These are phyloP conservation scores for Coleophora deauratella DNA, from an alignment of 2,888 invertebrate genomes.

Conservation along the genomic window DNA sequence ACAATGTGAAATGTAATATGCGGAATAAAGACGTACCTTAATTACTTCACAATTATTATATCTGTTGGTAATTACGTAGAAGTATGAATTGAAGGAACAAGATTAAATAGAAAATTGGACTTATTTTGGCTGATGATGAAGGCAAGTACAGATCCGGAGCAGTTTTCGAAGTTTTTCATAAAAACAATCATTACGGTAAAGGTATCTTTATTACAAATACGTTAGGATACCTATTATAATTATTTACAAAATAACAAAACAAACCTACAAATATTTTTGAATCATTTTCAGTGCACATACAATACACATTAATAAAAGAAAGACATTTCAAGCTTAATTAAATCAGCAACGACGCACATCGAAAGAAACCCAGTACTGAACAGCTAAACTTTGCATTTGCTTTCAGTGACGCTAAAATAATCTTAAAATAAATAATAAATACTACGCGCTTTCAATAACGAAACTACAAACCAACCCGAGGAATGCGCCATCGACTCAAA, in stretches of 20 bases:
- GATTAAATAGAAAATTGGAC: too few species aligned
- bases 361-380: background rate
- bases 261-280: conserved; percentile 29
- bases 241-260: conserved; percentile 56
- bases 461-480: conserved; percentile 32
- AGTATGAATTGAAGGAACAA: too few species aligned
- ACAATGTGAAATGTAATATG: too few species aligned
- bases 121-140: too few species aligned
- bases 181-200: conserved; percentile 35
- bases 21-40: too few species aligned
- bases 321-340: background rate
- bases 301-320: background rate
- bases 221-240: conserved; percentile 36
- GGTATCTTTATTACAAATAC: conserved; percentile 62
- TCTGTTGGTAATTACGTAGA: too few species aligned
- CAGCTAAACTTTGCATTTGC: conserved; percentile 16
- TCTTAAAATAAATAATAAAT: conserved; percentile 48
- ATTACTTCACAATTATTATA: too few species aligned
- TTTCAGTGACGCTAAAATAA: conserved; percentile 27
- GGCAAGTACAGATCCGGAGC: too few species aligned
- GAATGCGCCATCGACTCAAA: conserved; percentile 28
- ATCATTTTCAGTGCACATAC: too few species aligned
- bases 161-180: conserved; percentile 15
- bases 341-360: background rate
- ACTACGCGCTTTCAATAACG: conserved; percentile 42